Evolutionary conservation across 1,140 invertebrate genomes (phyloP).

Genomic region (Cotesia chilonis): DNA sequence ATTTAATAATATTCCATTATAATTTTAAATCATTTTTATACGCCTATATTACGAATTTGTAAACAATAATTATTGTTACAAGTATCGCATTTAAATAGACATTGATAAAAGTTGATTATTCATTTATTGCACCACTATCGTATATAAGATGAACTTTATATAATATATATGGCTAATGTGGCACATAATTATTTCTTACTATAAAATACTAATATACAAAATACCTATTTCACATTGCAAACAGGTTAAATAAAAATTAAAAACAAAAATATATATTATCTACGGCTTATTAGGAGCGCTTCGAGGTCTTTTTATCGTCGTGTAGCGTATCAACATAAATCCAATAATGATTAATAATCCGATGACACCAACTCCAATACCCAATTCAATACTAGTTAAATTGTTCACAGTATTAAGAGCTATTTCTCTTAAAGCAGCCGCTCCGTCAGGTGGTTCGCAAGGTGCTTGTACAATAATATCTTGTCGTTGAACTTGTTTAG

Average conservation of each 20-base stretch:
- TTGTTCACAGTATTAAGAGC: slow-evolving; percentile 47
- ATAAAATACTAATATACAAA: slow-evolving; percentile 25
- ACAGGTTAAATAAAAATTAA: slow-evolving; percentile 1
- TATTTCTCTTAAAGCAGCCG: slow-evolving; percentile 70
- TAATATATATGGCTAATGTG: slow-evolving; percentile 28
- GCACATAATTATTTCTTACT: slow-evolving; percentile 29
- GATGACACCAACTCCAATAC: slow-evolving; percentile 47
- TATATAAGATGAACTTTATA: slow-evolving; percentile 37
- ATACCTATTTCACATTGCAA: slow-evolving; percentile 24
- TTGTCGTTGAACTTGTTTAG: slow-evolving; percentile 76
- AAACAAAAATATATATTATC: slow-evolving; percentile 26
- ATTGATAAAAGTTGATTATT: slow-evolving; percentile 33
- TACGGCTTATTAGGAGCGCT: slow-evolving; percentile 62
- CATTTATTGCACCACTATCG: slow-evolving; percentile 45
- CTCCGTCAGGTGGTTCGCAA: slow-evolving; percentile 80
- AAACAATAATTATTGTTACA: slow-evolving; percentile 43
- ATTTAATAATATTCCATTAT: neutral
- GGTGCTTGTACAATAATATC: slow-evolving; percentile 84
- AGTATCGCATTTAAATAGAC: slow-evolving; percentile 44
- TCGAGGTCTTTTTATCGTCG: slow-evolving; percentile 53
- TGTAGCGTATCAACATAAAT: slow-evolving; percentile 51
- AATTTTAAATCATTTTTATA: slow-evolving; percentile 13
- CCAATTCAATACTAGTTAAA: slow-evolving; percentile 49
- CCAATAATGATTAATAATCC: slow-evolving; percentile 45
- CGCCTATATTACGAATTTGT: slow-evolving; percentile 50